A percentile compares a stretch with the other conserved stretches of the same genome.
Evolutionary conservation across 2,113 vertebrate species (phyloP).

Genomic region (Elgaria multicarinata): DNA sequence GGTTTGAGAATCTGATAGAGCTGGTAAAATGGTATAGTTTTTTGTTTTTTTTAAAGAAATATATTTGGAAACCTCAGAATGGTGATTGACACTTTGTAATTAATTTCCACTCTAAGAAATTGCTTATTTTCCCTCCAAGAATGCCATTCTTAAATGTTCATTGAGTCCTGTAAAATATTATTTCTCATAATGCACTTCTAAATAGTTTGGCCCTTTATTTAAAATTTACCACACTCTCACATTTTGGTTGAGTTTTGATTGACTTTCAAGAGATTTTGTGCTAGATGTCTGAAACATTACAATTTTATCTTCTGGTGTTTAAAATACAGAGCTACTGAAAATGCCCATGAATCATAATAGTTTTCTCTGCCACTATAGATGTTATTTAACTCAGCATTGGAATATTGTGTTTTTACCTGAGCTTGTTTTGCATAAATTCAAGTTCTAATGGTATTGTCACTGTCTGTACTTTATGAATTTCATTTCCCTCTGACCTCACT

Average conservation of each 20-base stretch:
- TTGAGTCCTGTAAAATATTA: not conserved
- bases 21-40: not conserved
- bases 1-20: not conserved
- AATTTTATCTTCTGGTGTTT: slow-evolving; percentile 3
- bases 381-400: no score
- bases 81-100: not conserved
- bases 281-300: not conserved
- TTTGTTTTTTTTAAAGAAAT: not conserved
- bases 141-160: not conserved
- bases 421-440: no score
- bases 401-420: no score
- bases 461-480: no score
- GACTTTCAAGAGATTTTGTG: slow-evolving; percentile 27
- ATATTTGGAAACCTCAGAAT: not conserved
- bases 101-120: not conserved
- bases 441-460: no score
- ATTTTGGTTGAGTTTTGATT: slow-evolving; percentile 3
- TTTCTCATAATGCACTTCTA: not conserved
- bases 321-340: not conserved
- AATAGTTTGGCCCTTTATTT: slow-evolving; percentile 17
- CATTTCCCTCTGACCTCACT: no score
- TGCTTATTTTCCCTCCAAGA: not conserved
- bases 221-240: slow-evolving; percentile 22
- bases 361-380: no score
- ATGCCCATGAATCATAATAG: not conserved